Evolutionary conservation across 2,797 vertebrate species (phyloP).

Genomic region (Periophthalmus magnuspinnatus): DNA sequence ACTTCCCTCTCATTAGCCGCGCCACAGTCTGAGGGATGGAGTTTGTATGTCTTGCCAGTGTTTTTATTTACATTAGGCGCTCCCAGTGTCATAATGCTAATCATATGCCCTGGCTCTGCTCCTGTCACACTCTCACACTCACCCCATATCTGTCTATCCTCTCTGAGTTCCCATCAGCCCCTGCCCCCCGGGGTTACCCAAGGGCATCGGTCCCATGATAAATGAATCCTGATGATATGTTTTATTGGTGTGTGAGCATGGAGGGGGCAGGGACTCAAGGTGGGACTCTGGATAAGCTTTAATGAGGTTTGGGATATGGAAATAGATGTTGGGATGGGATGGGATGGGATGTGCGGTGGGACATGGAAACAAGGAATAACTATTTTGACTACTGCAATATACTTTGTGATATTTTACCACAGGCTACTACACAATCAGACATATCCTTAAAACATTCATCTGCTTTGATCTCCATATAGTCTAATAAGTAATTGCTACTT

Average conservation of each 20-base stretch:
- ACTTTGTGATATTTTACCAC: neutral
- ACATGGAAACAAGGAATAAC: neutral
- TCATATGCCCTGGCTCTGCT: constrained; percentile 26
- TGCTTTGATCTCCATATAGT: too few relatives aligned
- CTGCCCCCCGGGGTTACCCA: constrained; percentile 56
- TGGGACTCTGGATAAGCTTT: constrained; percentile 57
- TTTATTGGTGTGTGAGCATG: constrained; percentile 57
- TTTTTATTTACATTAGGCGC: constrained; percentile 17
- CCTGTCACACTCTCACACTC: constrained; percentile 15
- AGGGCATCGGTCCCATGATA: constrained; percentile 74
- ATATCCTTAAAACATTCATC: neutral
- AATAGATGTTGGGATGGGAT: constrained; percentile 42
- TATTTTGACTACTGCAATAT: neutral
- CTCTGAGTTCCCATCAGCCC: constrained; percentile 22
- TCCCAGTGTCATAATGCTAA: constrained; percentile 23
- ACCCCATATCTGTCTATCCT: constrained; percentile 31
- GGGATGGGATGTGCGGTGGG: constrained; percentile 19
- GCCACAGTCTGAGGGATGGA: constrained; percentile 38
- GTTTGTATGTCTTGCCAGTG: constrained; percentile 26
- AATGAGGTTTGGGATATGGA: constrained; percentile 67
- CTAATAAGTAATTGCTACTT: neutral
- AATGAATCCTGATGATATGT: constrained; percentile 66
- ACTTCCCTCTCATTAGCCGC: constrained; percentile 26
- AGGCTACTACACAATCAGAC: neutral
- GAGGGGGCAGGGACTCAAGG: constrained; percentile 46